Conservation (phyloP, 2,888 invertebrate genomes). For the Urechis unicinctus region DNA sequence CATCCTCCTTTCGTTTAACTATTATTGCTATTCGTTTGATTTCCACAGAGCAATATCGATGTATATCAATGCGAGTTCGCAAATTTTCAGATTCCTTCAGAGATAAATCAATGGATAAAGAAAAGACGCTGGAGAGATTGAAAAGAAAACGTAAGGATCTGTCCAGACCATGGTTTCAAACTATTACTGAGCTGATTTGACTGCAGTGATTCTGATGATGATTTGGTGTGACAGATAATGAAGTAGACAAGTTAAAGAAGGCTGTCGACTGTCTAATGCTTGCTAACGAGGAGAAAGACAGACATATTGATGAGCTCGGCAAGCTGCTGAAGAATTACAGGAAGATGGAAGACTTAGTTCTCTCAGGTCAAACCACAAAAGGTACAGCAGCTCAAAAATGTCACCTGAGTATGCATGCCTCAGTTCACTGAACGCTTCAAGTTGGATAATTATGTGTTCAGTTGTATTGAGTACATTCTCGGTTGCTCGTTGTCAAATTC, state of each 20-base stretch:
- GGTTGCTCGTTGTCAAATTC: too few species aligned
- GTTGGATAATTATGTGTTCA: too few species aligned
- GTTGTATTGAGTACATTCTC: too few species aligned
- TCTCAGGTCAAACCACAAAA: constrained; percentile 39
- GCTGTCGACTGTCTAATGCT: constrained; percentile 53
- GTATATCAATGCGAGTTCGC: background rate
- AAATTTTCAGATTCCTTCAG: constrained; percentile 12
- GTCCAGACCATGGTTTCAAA: background rate
- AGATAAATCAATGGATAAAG: constrained; percentile 31
- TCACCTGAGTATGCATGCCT: too few species aligned
- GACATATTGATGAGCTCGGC: constrained; percentile 50
- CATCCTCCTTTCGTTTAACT: too few species aligned
- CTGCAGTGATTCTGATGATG: background rate
- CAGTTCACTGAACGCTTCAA: too few species aligned
- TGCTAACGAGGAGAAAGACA: constrained; percentile 53
- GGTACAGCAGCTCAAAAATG: too few species aligned
- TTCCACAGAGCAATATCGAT: too few species aligned
- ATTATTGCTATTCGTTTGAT: too few species aligned
- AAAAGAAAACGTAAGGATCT: constrained; percentile 46
- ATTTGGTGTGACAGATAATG: constrained; percentile 42
- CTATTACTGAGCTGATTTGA: background rate
- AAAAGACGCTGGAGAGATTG: constrained; percentile 43
- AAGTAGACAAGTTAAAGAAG: constrained; percentile 52
- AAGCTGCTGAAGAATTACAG: constrained; percentile 40
- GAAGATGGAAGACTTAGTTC: constrained; percentile 46